phyloP scores from a whole-genome alignment of 2,888 invertebrate genomes.

The Hypsopygia costalis region DNA sequence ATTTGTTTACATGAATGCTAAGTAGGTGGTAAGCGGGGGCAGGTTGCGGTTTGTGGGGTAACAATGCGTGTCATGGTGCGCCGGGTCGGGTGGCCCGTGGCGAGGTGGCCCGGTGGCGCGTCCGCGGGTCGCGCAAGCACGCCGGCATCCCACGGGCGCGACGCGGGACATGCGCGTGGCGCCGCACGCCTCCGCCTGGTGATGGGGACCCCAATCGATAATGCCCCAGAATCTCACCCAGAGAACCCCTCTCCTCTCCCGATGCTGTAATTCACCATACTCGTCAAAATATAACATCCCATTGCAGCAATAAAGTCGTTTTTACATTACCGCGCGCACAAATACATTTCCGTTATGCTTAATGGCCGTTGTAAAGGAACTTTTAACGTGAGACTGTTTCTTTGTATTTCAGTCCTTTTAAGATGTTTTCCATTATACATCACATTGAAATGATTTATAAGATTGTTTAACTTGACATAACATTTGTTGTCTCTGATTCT shows the following conservation, averaged over 20 bases:
- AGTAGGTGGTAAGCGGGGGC: background rate
- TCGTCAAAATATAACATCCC: slow-evolving; percentile 71
- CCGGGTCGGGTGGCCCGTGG: background rate
- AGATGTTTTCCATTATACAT: slow-evolving; percentile 4
- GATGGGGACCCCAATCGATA: slow-evolving; percentile 73
- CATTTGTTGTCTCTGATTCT: too few relatives aligned
- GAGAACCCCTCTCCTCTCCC: slow-evolving; percentile 58
- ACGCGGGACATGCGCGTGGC: slow-evolving; percentile 51
- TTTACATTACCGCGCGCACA: slow-evolving; percentile 55
- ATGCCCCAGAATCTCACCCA: slow-evolving; percentile 62
- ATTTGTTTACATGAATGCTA: slow-evolving; percentile 1
- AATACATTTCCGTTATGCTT: slow-evolving; percentile 56
- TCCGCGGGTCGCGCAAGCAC: slow-evolving; percentile 15
- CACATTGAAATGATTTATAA: background rate
- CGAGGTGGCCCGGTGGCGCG: background rate
- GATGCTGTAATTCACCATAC: slow-evolving; percentile 49
- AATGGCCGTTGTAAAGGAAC: slow-evolving; percentile 64
- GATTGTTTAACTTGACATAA: background rate
- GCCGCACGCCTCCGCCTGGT: slow-evolving; percentile 52
- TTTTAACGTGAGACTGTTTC: slow-evolving; percentile 51
- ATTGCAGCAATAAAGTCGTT: slow-evolving; percentile 69
- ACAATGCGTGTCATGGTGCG: slow-evolving; percentile 10
- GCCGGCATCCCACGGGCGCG: slow-evolving; percentile 20
- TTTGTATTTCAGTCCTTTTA: slow-evolving; percentile 44
- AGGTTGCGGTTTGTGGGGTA: background rate